phyloP scores from a whole-genome alignment of 1,140 invertebrate genomes.

The Pomacea maculata region DNA sequence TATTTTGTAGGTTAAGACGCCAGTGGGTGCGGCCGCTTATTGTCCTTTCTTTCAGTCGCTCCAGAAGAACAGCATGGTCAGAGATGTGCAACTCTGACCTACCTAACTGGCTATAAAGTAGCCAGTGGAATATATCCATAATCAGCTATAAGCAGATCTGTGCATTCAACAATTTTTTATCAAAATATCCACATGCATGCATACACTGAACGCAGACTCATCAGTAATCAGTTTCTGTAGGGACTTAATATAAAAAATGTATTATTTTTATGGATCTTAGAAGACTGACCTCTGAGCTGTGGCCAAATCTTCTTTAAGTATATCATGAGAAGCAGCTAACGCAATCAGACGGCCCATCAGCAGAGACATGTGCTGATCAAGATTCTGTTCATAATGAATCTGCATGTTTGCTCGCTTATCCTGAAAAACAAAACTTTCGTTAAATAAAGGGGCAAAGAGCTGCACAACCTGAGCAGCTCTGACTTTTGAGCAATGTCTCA shows the following conservation, averaged over 20 bases:
- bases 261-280: no score
- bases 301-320: constrained; percentile 7
- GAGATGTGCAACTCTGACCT: background rate
- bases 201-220: no score
- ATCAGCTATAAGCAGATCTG: no score
- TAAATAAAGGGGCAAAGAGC: background rate
- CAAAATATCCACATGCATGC: no score
- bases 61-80: background rate
- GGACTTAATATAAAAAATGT: no score
- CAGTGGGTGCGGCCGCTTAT: constrained; percentile 29
- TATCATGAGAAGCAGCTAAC: constrained; percentile 6
- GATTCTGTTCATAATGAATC: constrained; percentile 26
- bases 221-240: no score
- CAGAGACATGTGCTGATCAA: constrained; percentile 25
- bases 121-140: background rate
- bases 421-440: constrained; percentile 11
- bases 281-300: constrained; percentile 2
- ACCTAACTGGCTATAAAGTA: background rate
- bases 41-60: constrained; percentile 5
- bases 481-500: no score
- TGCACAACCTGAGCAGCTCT: background rate
- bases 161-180: no score
- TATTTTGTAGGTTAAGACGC: constrained; percentile 25
- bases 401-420: constrained; percentile 28
- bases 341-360: constrained; percentile 9